Conservation (phyloP, 2,888 invertebrate species). For the Tipula unca region DNA sequence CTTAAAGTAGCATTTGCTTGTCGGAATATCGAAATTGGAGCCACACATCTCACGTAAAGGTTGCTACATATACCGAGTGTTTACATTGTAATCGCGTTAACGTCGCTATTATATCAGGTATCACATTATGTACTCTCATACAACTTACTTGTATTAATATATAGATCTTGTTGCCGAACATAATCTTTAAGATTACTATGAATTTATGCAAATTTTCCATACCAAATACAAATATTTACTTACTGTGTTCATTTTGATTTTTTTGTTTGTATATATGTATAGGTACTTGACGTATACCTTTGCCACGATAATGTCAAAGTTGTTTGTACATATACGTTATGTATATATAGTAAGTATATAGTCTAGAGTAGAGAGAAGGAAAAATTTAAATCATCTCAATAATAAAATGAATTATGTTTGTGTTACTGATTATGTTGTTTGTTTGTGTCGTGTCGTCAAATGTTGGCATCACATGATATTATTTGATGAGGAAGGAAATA, state of each 20-base stretch:
- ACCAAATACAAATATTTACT: neutral
- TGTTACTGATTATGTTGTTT: neutral
- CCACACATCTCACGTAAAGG: too few relatives aligned
- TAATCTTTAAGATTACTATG: neutral
- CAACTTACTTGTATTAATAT: too few relatives aligned
- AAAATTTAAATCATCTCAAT: neutral
- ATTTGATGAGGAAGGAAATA: neutral
- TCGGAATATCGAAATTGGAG: too few relatives aligned
- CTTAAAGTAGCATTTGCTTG: too few relatives aligned
- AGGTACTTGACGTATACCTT: neutral
- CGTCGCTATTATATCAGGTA: too few relatives aligned
- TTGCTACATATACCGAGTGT: too few relatives aligned
- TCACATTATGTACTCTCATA: too few relatives aligned
- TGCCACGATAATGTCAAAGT: neutral
- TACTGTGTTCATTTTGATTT: neutral
- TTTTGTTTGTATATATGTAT: too few relatives aligned
- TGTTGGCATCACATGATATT: neutral
- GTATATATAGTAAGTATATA: too few relatives aligned
- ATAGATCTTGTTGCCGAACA: neutral
- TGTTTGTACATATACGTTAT: neutral
- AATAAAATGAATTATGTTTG: neutral
- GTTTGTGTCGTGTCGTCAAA: neutral
- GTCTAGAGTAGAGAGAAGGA: neutral
- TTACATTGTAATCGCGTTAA: too few relatives aligned
- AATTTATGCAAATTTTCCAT: neutral